Evolutionary conservation across 2,888 invertebrate genomes (phyloP), one percentile per base, ranked within the genome.

Genomic region (Drosophila demipolita): DNA sequence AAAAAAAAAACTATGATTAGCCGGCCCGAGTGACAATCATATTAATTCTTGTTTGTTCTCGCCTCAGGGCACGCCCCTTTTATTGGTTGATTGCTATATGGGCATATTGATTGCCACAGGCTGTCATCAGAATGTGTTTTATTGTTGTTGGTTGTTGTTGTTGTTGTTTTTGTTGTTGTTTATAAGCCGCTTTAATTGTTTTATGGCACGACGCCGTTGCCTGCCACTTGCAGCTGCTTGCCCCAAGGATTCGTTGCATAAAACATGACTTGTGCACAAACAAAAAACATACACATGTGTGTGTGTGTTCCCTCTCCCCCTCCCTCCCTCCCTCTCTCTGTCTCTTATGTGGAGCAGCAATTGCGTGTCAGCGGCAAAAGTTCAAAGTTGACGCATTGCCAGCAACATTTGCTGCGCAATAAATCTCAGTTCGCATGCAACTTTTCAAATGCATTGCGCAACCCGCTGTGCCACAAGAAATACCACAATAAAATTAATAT

Each of bases 181-280:
- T 79, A 75, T 82, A 84, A 79, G 83, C 82, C 77, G 66, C 68
- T 59, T 80, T 87, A 87, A 85, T 82, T 87, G 85, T 78, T 85
- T 82, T 87, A 78, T 82, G 86, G 78, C 80, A 79, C 64, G 68
- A 42, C 54, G 69, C 54, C 45, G 48, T 23, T 32, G 71, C 55
- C 66, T 75, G 75, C 61, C 62, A 63, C 71, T 54, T 80, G 73
- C 73, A 76, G 77, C 77, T 73, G 77, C 63, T 57, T 60, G 36
- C 69, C 60, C 61, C 66, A 78, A 78, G 78, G 78, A 78, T 76
- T 69, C 53, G 69, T 54, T 80, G 76, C 78, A 78, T 78, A 78
- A 78, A 78, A 78, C 78, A 78, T 78, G 78, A 80, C 64, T 35
- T 36, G 26, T 33, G 23, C n/a, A 65, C 45, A 20, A 29, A 32